Evolutionary conservation across 2,888 invertebrate genomes (phyloP).

Genomic region (Sinopyrophorus schimmeli): DNA sequence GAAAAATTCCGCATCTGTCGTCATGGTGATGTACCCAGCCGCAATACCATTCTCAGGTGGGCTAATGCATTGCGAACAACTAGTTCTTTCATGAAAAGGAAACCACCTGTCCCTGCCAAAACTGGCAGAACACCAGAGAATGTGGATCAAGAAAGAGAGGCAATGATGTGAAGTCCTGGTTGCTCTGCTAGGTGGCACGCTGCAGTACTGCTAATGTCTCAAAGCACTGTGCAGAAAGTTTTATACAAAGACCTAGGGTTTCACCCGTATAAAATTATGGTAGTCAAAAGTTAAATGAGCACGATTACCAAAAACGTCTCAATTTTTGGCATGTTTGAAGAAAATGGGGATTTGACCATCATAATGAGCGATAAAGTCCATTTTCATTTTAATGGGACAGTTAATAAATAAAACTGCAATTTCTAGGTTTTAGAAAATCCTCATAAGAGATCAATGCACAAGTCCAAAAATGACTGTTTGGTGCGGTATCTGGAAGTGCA

Average conservation of each 20-base stretch:
- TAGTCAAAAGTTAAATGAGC: not conserved
- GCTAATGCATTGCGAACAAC: not conserved
- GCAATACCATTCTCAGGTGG: not conserved
- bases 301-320: not conserved
- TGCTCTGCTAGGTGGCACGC: conserved; percentile 7
- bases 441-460: too few relatives aligned
- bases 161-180: not conserved
- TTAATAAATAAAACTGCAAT: too few relatives aligned
- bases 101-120: not conserved
- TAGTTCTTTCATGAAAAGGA: not conserved
- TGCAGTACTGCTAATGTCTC: conserved; percentile 5
- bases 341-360: not conserved
- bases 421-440: too few relatives aligned
- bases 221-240: conserved; percentile 4
- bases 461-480: too few relatives aligned
- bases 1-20: not conserved
- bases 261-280: conserved; percentile 14
- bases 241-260: conserved; percentile 6
- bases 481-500: too few relatives aligned
- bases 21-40: not conserved
- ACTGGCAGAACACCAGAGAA: not conserved
- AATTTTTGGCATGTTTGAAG: not conserved
- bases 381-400: too few relatives aligned
- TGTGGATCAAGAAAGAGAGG: not conserved
- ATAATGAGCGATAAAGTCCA: too few relatives aligned